phyloP scores from a whole-genome alignment of 2,888 invertebrate genomes.

The Melanostoma scalare region DNA sequence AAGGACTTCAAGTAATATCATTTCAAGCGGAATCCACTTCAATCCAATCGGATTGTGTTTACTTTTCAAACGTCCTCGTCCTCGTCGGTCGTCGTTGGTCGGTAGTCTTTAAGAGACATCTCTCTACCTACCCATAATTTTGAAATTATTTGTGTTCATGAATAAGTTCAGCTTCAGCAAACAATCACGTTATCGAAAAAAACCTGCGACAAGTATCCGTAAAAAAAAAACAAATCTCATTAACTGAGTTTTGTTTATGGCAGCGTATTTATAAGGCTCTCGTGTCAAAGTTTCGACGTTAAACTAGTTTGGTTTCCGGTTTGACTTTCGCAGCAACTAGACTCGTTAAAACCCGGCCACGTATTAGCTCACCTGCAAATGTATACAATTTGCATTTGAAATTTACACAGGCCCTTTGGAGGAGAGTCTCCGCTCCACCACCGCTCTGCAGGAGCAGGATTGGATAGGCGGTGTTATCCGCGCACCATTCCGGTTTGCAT shows the following conservation, averaged over 20 bases:
- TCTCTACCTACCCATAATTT: too few species aligned
- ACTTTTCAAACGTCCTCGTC: not conserved
- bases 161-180: too few species aligned
- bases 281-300: slow-evolving; percentile 40
- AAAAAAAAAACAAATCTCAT: too few species aligned
- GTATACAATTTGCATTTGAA: slow-evolving; percentile 62
- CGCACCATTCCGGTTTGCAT: slow-evolving; percentile 61
- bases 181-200: too few species aligned
- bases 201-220: too few species aligned
- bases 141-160: too few species aligned
- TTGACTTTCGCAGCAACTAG: slow-evolving; percentile 22
- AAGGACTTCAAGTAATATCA: slow-evolving; percentile 18
- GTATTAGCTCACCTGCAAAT: slow-evolving; percentile 34
- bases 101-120: too few species aligned
- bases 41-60: slow-evolving; percentile 4
- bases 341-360: slow-evolving; percentile 27
- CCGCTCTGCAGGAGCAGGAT: slow-evolving; percentile 30
- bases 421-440: not conserved
- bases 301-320: slow-evolving; percentile 56
- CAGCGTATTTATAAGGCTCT: slow-evolving; percentile 22
- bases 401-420: slow-evolving; percentile 48
- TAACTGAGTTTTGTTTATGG: not conserved
- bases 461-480: slow-evolving; percentile 42
- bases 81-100: too few species aligned
- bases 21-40: slow-evolving; percentile 10